phyloP scores from a whole-genome alignment of 2,797 vertebrate genomes.

The Parambassis ranga region DNA sequence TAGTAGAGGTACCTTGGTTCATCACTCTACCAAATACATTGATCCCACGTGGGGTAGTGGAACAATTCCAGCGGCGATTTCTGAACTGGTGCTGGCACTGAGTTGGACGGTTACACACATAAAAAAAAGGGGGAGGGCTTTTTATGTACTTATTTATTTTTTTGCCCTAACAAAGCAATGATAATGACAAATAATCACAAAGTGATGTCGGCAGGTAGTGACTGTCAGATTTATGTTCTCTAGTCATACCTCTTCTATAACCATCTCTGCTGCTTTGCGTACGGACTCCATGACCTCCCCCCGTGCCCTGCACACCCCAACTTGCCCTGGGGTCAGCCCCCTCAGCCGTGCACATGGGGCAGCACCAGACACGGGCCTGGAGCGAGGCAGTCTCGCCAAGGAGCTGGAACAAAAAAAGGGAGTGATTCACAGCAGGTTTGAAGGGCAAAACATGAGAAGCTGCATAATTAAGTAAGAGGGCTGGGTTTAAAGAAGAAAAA shows the following conservation, averaged over 20 bases:
- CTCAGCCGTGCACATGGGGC: slow-evolving; percentile 74
- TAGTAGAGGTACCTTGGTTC: slow-evolving; percentile 76
- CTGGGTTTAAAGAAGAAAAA: slow-evolving; percentile 14
- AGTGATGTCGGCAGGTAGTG: too few species aligned
- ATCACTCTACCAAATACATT: slow-evolving; percentile 81
- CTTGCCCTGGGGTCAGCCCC: slow-evolving; percentile 83
- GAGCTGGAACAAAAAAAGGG: slow-evolving; percentile 64
- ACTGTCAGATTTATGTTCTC: not conserved
- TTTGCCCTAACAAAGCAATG: not conserved
- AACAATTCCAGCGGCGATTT: slow-evolving; percentile 83
- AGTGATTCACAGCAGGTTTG: slow-evolving; percentile 28
- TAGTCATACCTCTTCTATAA: slow-evolving; percentile 78
- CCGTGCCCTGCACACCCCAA: slow-evolving; percentile 74
- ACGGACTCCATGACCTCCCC: slow-evolving; percentile 84
- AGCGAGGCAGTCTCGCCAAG: slow-evolving; percentile 81
- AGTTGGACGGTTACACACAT: slow-evolving; percentile 6
- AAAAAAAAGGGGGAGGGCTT: not conserved
- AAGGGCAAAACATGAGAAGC: slow-evolving; percentile 24
- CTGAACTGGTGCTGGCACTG: slow-evolving; percentile 85
- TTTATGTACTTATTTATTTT: not conserved
- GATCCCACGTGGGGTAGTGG: slow-evolving; percentile 82
- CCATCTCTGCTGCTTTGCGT: slow-evolving; percentile 79
- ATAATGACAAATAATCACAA: not conserved
- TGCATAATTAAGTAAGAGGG: slow-evolving; percentile 21
- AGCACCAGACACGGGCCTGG: slow-evolving; percentile 71